Evolutionary conservation across 2,888 invertebrate species (phyloP).

Genomic region (Cheilosia vulpina): DNA sequence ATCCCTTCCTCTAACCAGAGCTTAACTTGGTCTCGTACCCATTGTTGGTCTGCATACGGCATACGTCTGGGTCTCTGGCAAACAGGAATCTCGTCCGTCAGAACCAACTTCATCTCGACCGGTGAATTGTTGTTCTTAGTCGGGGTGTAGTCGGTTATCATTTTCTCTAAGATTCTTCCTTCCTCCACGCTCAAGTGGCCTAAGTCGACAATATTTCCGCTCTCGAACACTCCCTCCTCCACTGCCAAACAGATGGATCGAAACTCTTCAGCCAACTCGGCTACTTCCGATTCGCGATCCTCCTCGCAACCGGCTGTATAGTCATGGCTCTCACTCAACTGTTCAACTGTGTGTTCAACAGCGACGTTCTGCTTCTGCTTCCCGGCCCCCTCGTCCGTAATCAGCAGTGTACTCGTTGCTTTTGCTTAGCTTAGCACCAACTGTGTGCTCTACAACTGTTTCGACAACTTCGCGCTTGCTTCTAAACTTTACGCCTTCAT

Average conservation of each 20-base stretch:
- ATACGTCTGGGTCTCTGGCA: slow-evolving; percentile 22
- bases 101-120: slow-evolving; percentile 18
- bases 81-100: slow-evolving; percentile 9
- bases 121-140: slow-evolving; percentile 3
- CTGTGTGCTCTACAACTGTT: slow-evolving; percentile 13
- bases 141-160: not conserved
- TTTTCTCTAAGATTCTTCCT: not conserved
- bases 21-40: slow-evolving; percentile 11
- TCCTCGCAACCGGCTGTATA: not conserved
- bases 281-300: not conserved
- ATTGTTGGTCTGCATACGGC: slow-evolving; percentile 14
- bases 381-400: not conserved
- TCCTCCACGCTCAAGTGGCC: not conserved
- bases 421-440: not conserved
- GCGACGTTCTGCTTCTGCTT: not conserved
- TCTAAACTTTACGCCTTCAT: not conserved
- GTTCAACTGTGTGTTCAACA: not conserved
- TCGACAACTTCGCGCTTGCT: not conserved
- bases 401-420: not conserved
- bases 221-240: not conserved
- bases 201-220: not conserved
- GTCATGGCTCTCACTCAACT: not conserved
- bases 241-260: not conserved
- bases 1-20: slow-evolving; percentile 29
- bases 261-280: not conserved